phyloP scores from a whole-genome alignment of 2,113 vertebrate species.

The Uropsilus gracilis region DNA sequence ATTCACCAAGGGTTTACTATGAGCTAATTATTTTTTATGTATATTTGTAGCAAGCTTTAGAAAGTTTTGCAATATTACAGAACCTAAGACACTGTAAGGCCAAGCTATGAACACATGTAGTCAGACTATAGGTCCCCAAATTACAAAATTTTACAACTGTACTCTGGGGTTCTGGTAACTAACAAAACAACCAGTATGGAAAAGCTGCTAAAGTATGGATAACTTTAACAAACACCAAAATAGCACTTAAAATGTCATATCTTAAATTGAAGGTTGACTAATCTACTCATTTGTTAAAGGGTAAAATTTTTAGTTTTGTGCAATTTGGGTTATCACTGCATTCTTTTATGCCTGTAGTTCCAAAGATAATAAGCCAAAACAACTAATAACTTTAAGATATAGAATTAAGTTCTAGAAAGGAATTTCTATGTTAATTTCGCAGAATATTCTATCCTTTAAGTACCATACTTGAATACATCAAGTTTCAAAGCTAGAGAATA shows the following conservation, averaged over 20 bases:
- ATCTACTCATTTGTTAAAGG: background rate
- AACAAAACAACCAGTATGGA: background rate
- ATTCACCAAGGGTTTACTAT: background rate
- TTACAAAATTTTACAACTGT: background rate
- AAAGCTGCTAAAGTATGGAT: background rate
- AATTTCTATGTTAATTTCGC: background rate
- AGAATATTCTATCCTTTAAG: background rate
- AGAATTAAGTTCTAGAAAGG: background rate
- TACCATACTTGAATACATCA: background rate
- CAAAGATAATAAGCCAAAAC: background rate
- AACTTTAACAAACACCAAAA: background rate
- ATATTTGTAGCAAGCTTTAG: background rate
- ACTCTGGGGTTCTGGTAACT: background rate
- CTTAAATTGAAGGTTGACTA: background rate
- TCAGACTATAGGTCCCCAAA: conserved; percentile 9
- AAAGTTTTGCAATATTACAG: background rate
- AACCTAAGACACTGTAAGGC: background rate
- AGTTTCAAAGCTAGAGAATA: background rate
- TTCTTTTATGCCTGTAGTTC: background rate
- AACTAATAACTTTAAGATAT: background rate
- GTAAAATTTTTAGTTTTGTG: background rate
- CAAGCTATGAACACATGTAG: background rate
- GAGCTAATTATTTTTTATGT: background rate
- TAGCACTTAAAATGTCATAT: background rate
- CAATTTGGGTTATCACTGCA: background rate